Percentiles rank a stretch among this genome's conserved stretches.
phyloP scores from a whole-genome alignment of 2,113 vertebrate species.

The Heptranchias perlo region DNA sequence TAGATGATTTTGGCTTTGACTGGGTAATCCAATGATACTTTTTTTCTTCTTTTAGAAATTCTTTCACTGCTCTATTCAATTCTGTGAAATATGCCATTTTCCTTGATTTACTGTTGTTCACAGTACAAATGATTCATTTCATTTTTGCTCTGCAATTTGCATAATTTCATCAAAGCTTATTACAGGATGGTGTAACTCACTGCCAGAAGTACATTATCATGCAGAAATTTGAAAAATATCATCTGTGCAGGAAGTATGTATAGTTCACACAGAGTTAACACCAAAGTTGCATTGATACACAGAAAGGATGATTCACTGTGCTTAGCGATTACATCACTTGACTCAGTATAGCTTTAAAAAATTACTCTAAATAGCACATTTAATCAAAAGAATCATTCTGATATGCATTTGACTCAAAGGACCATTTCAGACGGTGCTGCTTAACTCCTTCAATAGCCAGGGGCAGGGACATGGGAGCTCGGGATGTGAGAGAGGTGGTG shows the following conservation, averaged over 20 bases:
- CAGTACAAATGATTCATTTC: background rate
- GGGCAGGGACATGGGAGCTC: no score
- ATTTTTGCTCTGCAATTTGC: background rate
- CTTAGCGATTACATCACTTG: background rate
- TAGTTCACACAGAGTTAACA: background rate
- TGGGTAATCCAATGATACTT: background rate
- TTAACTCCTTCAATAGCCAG: no score
- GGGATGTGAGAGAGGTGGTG: no score
- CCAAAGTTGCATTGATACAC: background rate
- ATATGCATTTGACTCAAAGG: background rate
- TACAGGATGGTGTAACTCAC: background rate
- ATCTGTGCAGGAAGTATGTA: background rate
- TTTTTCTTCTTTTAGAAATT: background rate
- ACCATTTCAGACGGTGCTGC: background rate
- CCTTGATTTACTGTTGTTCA: background rate
- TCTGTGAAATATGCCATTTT: background rate
- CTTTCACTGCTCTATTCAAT: background rate
- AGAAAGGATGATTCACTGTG: background rate
- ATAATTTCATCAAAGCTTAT: background rate
- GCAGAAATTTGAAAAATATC: background rate
- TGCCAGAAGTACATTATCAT: background rate
- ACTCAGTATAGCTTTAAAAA: background rate
- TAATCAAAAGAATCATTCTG: no score
- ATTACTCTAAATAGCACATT: background rate
- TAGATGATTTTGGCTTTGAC: background rate